Percentiles rank a stretch among this genome's conserved stretches.
Evolutionary conservation across 2,888 invertebrate species (phyloP).

Genomic region (Peribatodes rhomboidaria): DNA sequence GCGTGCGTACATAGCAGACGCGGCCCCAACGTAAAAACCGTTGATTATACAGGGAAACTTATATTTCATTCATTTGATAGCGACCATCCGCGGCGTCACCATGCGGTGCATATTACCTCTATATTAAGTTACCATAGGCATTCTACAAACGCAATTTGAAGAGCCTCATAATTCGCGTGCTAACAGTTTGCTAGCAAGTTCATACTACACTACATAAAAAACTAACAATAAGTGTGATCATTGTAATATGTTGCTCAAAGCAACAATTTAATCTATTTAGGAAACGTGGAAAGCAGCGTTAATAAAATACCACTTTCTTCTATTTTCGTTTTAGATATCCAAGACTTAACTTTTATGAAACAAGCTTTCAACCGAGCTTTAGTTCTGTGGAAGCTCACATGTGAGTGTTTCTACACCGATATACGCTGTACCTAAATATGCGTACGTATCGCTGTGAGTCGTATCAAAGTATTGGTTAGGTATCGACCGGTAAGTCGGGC

Average conservation of each 20-base stretch:
- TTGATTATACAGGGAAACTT: not conserved
- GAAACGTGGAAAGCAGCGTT: not conserved
- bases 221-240: not conserved
- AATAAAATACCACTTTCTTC: not conserved
- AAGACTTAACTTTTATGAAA: conserved; percentile 6
- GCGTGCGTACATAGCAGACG: too few relatives aligned
- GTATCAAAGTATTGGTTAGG: not conserved
- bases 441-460: not conserved
- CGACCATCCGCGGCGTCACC: not conserved
- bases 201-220: not conserved
- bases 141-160: not conserved
- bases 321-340: not conserved
- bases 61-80: conserved; percentile 17
- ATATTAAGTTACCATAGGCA: not conserved
- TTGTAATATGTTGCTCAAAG: too few relatives aligned
- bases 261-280: not conserved
- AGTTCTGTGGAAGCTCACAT: not conserved
- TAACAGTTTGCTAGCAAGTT: not conserved
- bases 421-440: not conserved
- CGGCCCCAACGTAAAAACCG: too few relatives aligned
- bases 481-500: conserved; percentile 38
- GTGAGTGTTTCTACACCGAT: not conserved
- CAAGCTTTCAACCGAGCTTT: not conserved
- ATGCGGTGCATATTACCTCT: conserved; percentile 1
- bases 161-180: not conserved